Evolutionary conservation across 1,140 invertebrate genomes (phyloP), one percentile per base, ranked within the genome.

Genomic region (Callitettix versicolor): DNA sequence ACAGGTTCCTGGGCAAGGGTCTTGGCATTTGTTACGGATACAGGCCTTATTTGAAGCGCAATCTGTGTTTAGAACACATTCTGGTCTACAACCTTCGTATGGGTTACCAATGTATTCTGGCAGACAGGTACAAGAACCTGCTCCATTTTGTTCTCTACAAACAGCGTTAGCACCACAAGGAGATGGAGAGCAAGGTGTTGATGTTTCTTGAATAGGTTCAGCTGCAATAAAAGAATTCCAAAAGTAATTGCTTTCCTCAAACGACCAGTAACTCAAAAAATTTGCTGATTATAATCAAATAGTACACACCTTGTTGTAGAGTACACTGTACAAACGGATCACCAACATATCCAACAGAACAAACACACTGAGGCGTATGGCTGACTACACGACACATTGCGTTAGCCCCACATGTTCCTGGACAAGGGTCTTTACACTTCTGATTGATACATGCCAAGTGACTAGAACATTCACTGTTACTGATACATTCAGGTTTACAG

Each of bases 111-210:
- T 68, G 58, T 73, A 76, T 54, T 73, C 70, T 6, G 71, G 67
- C 15, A 75, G 55, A 60, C 74, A 76, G 26, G 66, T 63, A 64
- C 82, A 85, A 15, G 79, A 77, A 1, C 79, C 80, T 24, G 80
- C 84, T 20, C 81, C 84, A 62, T 86, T 85, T 54, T 79, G 79
- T 69, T 89, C 87, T 71, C 80, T 79, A 68, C 82, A 85, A 63
- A 85, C 57, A 40, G 87, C 85, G 70, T 90, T 90, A 1, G 81
- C 75, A 40, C 86, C 87, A 66, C 86, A 90, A 40, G 86, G 85
- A 33, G 80, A 84, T 40, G 85, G 84, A 61, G 77, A 74, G 63
- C 85, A 88, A 52, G 86, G 82, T 56, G 77, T 69, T 44, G 63
- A 30, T 56, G 52, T 51, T 48, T 64, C 66, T 59, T 61, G 58